Evolutionary conservation across 35 echinoderm and acorn worm species (phyloP), one percentile per base, ranked within the genome.

Genomic region (Apostichopus japonicus): DNA sequence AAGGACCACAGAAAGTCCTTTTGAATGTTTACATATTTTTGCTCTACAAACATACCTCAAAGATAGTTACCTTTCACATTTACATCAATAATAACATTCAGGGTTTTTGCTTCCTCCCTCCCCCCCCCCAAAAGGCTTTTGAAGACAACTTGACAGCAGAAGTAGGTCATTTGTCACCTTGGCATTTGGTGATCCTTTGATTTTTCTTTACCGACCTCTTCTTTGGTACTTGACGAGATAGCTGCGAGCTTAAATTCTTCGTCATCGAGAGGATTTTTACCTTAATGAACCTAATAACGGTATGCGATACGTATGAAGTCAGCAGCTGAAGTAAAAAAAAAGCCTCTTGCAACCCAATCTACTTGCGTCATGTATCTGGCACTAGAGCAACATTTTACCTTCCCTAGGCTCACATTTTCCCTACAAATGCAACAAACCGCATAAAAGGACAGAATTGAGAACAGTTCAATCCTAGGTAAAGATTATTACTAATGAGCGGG

Each of bases 231-330:
- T 55, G n/a, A 17, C 5, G 54, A 83, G 79, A 83, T 54, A 53
- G 79, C 79, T 83, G 6, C 19, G 17, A 54, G 79, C 79, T 83
- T 55, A 55, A 83, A 83, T 83, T 83, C 63, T 83, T 33, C 54
- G 79, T 15, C 14, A 44, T 54, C 79, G 11, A 83, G 79, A 83
- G n/a, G 54, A 33, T 53, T 44, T 24, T 55, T 83, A 52, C 79
- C 24, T 83, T 83, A 83, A 83, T 83, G 79, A 83, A 83, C 79
- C 79, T 83, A 52, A 83, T 83, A 83, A 83, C 79, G 44, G 44
- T 16, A 83, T 54, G 79, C 79, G 79, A 83, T 83, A 83, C 79
- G 19, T 54, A 83, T 83, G 79, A 55, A 83, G 79, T 83, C 79
- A 83, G 79, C 10, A 83, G 79, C 44, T 14, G 79, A 15, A 15